phyloP scores from a whole-genome alignment of 2,113 vertebrate genomes.

The Cheilinus undulatus region DNA sequence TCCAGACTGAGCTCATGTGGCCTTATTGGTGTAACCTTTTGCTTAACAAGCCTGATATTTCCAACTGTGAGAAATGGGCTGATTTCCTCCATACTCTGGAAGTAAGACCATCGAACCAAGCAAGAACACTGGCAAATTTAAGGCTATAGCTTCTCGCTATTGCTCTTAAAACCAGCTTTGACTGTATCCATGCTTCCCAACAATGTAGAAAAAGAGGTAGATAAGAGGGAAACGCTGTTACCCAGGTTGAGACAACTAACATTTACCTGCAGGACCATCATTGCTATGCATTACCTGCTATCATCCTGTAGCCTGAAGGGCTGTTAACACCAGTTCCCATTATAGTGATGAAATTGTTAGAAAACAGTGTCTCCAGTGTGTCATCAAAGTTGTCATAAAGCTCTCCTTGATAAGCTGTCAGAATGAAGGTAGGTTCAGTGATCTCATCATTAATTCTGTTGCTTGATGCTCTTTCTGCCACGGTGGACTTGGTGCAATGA shows the following conservation, averaged over 20 bases:
- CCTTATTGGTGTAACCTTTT: background rate
- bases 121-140: background rate
- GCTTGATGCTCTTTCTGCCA: background rate
- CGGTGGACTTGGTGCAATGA: slow-evolving; percentile 1
- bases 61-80: background rate
- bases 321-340: background rate
- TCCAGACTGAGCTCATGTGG: background rate
- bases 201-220: background rate
- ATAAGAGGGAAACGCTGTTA: background rate
- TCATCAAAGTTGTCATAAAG: no score
- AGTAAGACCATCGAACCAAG: background rate
- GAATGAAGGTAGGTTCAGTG: background rate
- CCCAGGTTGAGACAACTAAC: background rate
- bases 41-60: background rate
- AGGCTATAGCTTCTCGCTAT: background rate
- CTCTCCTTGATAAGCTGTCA: background rate
- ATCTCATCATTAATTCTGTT: background rate
- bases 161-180: background rate
- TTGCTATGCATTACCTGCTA: background rate
- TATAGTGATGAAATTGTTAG: no score
- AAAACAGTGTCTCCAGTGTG: no score
- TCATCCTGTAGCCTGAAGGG: background rate
- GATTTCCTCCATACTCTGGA: background rate
- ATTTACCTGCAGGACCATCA: background rate
- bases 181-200: background rate